These are phyloP conservation scores for Rhyacichthys aspro DNA, from an alignment of 2,797 vertebrate genomes.

Conservation along the genomic window DNA sequence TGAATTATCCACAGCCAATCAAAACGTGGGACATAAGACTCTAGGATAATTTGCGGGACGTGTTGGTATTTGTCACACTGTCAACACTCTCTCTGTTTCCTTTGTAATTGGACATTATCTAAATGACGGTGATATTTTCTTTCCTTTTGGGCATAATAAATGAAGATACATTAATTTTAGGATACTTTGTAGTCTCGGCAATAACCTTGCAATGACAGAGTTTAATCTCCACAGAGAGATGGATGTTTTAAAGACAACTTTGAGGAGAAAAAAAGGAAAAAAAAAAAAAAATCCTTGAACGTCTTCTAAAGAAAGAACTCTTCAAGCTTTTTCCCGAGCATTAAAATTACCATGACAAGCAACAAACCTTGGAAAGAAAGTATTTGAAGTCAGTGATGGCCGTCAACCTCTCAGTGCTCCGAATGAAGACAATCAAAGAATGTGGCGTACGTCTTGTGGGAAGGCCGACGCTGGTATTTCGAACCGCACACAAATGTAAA, in stretches of 20 bases:
- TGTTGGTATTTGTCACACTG: too few relatives aligned
- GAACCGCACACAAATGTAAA: slow-evolving; percentile 24
- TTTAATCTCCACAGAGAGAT: slow-evolving; percentile 32
- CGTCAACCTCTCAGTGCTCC: slow-evolving; percentile 29
- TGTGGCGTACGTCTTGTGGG: slow-evolving; percentile 23
- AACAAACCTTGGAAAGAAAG: slow-evolving; percentile 40
- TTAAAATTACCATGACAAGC: slow-evolving; percentile 43
- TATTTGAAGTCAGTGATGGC: slow-evolving; percentile 47
- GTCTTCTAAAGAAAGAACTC: slow-evolving; percentile 42
- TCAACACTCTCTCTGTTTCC: too few relatives aligned
- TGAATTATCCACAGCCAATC: too few relatives aligned
- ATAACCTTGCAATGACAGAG: slow-evolving; percentile 15
- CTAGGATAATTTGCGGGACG: too few relatives aligned
- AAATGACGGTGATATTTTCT: too few relatives aligned
- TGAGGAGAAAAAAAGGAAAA: slow-evolving; percentile 22
- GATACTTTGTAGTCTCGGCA: slow-evolving; percentile 17
- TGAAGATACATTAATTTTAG: background rate
- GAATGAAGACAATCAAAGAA: slow-evolving; percentile 31
- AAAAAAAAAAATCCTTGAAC: slow-evolving; percentile 46
- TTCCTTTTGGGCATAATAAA: too few relatives aligned
- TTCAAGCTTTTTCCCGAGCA: slow-evolving; percentile 5
- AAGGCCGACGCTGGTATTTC: slow-evolving; percentile 22
- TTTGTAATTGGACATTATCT: too few relatives aligned
- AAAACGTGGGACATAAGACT: too few relatives aligned
- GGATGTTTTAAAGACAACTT: slow-evolving; percentile 40